Conservation (phyloP, 2,888 invertebrate genomes). For the Entomobrya proxima region DNA sequence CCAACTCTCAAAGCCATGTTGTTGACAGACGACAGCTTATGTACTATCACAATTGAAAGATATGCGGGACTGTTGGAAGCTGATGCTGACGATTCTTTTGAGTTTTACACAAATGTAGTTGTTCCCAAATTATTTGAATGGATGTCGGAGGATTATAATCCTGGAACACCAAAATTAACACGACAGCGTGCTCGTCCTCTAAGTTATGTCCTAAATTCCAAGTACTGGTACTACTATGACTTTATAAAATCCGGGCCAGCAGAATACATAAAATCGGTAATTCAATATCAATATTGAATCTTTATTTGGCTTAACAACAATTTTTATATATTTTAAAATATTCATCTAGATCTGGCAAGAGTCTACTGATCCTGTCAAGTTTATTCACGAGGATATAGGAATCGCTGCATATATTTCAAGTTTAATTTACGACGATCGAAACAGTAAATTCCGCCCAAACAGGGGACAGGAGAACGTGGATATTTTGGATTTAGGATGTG, state of each 20-base stretch:
- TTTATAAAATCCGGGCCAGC: constrained; percentile 52
- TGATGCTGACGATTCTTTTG: background rate
- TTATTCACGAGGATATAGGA: constrained; percentile 96
- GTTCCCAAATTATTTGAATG: constrained; percentile 55
- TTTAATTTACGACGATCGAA: constrained; percentile 31
- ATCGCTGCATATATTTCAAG: constrained; percentile 86
- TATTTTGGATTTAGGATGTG: constrained; percentile 97
- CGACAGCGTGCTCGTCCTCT: constrained; percentile 35
- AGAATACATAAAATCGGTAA: constrained; percentile 41
- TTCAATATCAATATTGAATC: background rate
- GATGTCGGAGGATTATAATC: constrained; percentile 36
- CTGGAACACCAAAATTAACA: constrained; percentile 14
- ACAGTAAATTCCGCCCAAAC: constrained; percentile 82
- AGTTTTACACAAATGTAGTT: background rate
- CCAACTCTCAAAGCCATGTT: background rate
- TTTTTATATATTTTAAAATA: constrained; percentile 50
- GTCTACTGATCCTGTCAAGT: constrained; percentile 94
- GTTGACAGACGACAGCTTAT: background rate
- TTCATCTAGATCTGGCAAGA: constrained; percentile 89
- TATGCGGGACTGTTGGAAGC: background rate
- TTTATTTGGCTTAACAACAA: background rate
- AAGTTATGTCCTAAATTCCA: constrained; percentile 6
- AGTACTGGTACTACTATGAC: constrained; percentile 52
- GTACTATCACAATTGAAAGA: background rate
- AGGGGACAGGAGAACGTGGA: constrained; percentile 83